Base-by-base conservation (phyloP, 2,888 invertebrate species). In the Crepidodera aurea region DNA sequence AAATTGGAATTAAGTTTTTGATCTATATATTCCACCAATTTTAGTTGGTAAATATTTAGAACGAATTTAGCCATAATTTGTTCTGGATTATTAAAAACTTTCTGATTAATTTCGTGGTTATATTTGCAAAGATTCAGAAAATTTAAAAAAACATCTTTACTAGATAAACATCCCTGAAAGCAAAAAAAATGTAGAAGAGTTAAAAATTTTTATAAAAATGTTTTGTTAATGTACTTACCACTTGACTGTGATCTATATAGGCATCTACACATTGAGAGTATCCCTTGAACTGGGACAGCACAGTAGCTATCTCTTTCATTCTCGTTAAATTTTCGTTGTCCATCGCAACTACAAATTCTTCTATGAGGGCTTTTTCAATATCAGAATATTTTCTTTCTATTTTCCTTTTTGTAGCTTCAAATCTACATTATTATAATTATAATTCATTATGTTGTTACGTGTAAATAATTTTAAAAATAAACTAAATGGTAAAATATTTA, bases 21-120 rank as follows among this genome's bases (percentile, higher is more conserved):
- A 64, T 90, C 89, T 22, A 96, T 90, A 76, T 93, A 91, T 77
- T 93, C 93, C 83, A 92, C 90, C 39, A 94, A 84, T 79, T 95
- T 94, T 5, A 94, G 84, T 72, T 95, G 94, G 81, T 96, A 99
- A 64, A 99, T 92, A 79, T 97, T 97, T 13, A 98, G 85, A 44
- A 99, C 93, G 81, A 98, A 96, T 83, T 98, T 98, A 61, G 94
- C 93, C 94, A 98, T 96, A 6, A 99, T 97, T 83, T 95, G 94
- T 70, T 97, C 94, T 0, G 97, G 96, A 81, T 95, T 96, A 4
- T 90, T 90, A 79, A 99, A 99, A 1, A 99, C 97, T 76, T 91
- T 90, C 76, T 90, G 89, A 66, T 94, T 93, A 65, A 92, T 86
- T 73, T 89, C 86, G 79, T 93, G 87, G 82, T 94, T 96, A 77